Evolutionary conservation across 2,797 vertebrate species (phyloP).

Genomic region (Hydrolagus colliei): DNA sequence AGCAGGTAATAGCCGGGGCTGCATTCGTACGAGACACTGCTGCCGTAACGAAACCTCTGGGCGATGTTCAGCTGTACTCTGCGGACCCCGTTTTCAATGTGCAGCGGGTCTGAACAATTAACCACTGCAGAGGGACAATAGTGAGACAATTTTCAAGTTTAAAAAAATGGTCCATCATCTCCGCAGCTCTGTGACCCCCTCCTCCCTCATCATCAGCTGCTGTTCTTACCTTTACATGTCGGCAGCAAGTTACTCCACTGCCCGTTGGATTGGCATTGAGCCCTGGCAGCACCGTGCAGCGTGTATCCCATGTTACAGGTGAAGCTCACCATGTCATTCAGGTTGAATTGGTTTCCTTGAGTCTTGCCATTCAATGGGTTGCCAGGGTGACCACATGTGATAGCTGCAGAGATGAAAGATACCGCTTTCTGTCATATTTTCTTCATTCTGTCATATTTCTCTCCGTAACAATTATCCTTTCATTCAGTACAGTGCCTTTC

Average conservation of each 20-base stretch:
- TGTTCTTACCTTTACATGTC: conserved; percentile 77
- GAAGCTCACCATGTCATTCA: conserved; percentile 84
- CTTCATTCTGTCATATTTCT: not conserved
- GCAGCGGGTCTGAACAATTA: conserved; percentile 92
- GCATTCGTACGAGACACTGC: conserved; percentile 82
- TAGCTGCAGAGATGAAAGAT: conserved; percentile 60
- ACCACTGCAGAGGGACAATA: conserved; percentile 64
- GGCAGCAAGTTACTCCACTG: conserved; percentile 88
- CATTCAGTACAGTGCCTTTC: no score
- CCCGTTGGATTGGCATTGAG: conserved; percentile 80
- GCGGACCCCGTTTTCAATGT: conserved; percentile 82
- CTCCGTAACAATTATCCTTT: no score
- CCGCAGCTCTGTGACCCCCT: not conserved
- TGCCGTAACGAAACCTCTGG: conserved; percentile 88
- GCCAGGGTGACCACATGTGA: conserved; percentile 93
- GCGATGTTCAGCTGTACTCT: conserved; percentile 76
- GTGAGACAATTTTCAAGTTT: not conserved
- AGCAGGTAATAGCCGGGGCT: conserved; percentile 84
- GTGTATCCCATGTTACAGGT: conserved; percentile 79
- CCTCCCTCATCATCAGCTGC: conserved; percentile 15
- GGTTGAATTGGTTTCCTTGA: conserved; percentile 87
- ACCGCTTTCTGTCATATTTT: not conserved
- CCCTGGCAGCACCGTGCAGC: conserved; percentile 71
- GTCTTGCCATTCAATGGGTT: conserved; percentile 83
- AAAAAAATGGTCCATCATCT: not conserved